A percentile compares a stretch with the other conserved stretches of the same genome.
phyloP scores from a whole-genome alignment of 2,113 vertebrate genomes.

The Colistium nudipinnis region DNA sequence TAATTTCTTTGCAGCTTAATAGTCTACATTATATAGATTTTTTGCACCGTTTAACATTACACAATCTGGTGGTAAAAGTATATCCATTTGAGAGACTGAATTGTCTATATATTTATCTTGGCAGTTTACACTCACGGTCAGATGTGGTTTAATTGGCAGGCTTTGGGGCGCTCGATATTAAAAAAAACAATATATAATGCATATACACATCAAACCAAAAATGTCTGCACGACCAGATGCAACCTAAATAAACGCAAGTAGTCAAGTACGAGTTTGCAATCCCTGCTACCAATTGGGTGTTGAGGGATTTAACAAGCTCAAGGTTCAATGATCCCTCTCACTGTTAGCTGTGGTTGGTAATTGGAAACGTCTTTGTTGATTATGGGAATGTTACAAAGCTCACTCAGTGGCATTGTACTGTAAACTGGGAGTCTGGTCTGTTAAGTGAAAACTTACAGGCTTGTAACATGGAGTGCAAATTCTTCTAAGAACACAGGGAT shows the following conservation, averaged over 20 bases:
- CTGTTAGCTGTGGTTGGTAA: slow-evolving; percentile 43
- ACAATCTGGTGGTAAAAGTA: not conserved
- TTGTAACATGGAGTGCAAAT: not conserved
- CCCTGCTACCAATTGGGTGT: slow-evolving; percentile 19
- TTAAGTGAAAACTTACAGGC: slow-evolving; percentile 8
- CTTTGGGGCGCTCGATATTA: no score
- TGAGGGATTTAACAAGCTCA: slow-evolving; percentile 39
- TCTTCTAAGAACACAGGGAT: not conserved
- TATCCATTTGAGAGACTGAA: no score
- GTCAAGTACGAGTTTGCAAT: not conserved
- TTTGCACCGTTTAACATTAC: not conserved
- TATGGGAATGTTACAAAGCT: slow-evolving; percentile 14
- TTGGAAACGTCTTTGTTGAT: slow-evolving; percentile 46
- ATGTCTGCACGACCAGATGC: no score
- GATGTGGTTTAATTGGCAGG: no score
- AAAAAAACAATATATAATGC: no score
- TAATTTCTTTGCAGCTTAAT: no score
- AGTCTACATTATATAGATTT: no score
- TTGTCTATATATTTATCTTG: no score
- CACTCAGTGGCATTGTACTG: slow-evolving; percentile 14
- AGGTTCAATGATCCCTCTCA: slow-evolving; percentile 35
- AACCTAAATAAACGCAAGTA: no score
- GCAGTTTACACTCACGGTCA: no score
- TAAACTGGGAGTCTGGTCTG: slow-evolving; percentile 12
- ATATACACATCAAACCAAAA: no score